Conservation (phyloP, 2,113 vertebrate species). For the Acanthochromis polyacanthus region DNA sequence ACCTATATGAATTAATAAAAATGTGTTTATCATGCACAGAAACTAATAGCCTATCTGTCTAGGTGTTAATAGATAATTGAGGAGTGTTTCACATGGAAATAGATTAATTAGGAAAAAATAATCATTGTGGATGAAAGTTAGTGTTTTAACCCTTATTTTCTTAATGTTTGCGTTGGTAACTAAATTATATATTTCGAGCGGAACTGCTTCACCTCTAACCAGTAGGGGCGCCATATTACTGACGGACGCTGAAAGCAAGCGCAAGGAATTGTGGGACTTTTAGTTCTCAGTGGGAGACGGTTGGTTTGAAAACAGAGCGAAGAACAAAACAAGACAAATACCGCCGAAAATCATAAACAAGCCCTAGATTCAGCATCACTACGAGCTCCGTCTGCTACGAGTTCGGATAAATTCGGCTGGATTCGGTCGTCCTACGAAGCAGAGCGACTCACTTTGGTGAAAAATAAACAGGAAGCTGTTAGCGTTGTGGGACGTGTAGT, state of each 20-base stretch:
- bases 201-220: conserved; percentile 17
- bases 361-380: not conserved
- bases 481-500: conserved; percentile 94
- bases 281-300: conserved; percentile 65
- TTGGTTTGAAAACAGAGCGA: conserved; percentile 36
- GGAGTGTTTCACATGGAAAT: too few relatives aligned
- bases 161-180: not conserved
- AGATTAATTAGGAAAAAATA: too few relatives aligned
- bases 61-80: too few relatives aligned
- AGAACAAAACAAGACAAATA: conserved; percentile 57
- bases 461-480: conserved; percentile 87
- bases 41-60: too few relatives aligned
- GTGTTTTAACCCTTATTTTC: not conserved
- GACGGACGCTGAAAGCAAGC: not conserved
- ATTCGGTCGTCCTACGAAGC: conserved; percentile 6
- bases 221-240: conserved; percentile 20
- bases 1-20: too few relatives aligned
- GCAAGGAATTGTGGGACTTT: conserved; percentile 71
- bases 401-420: not conserved
- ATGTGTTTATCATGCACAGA: too few relatives aligned
- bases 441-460: conserved; percentile 27
- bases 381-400: not conserved
- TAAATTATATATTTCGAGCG: not conserved
- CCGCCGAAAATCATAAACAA: conserved; percentile 16
- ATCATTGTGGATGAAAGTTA: too few relatives aligned